phyloP scores from a whole-genome alignment of 2,113 vertebrate species.

The Chionomys nivalis region DNA sequence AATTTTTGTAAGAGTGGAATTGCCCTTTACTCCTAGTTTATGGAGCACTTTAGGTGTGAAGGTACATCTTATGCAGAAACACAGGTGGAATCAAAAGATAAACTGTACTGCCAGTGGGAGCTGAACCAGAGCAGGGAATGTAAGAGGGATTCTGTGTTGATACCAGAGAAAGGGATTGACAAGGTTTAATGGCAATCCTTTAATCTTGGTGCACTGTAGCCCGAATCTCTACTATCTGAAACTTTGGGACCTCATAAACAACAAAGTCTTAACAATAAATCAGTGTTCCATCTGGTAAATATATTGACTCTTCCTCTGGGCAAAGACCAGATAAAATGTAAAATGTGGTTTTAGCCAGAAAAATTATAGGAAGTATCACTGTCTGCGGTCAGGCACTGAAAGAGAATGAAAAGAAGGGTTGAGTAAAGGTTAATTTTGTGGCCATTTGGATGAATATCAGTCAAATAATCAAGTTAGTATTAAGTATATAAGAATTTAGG shows the following conservation, averaged over 20 bases:
- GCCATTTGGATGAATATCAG: not conserved
- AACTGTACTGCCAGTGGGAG: fast-evolving
- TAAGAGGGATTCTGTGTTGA: not conserved
- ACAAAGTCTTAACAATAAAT: not conserved
- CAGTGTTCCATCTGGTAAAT: not conserved
- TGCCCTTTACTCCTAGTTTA: not conserved
- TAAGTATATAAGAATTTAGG: not conserved
- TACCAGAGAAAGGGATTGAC: not conserved
- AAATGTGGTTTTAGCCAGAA: not conserved
- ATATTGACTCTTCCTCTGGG: not conserved
- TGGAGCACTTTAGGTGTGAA: not conserved
- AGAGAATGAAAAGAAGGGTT: not conserved
- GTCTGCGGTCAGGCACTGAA: not conserved
- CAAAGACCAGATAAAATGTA: not conserved
- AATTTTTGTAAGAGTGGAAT: not conserved
- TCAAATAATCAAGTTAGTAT: not conserved
- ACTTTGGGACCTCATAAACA: not conserved
- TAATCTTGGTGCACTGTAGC: not conserved
- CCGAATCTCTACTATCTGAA: not conserved
- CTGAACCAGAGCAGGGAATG: no score
- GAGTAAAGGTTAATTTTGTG: not conserved
- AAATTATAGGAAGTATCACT: not conserved
- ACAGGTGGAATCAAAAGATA: not conserved
- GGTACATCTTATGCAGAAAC: fast-evolving
- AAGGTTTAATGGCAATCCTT: not conserved